These are phyloP conservation scores for Chlamydotis undulata DNA, from an alignment of 2,113 vertebrate genomes.

Conservation along the genomic window DNA sequence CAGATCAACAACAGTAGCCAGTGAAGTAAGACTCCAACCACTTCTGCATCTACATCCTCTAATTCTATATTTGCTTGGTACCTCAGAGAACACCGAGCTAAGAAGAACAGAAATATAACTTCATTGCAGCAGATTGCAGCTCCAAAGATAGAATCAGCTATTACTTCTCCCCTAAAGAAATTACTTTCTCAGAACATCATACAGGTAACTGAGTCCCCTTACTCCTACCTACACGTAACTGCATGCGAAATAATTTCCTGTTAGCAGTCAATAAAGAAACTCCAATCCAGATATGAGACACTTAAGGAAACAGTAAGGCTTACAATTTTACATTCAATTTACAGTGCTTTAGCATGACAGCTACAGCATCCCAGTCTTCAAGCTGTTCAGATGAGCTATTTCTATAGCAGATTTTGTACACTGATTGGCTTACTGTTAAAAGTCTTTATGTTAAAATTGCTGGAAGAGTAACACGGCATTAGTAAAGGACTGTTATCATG, in stretches of 20 bases:
- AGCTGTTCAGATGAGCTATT: background rate
- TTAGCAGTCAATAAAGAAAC: background rate
- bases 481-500: background rate
- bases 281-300: background rate
- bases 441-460: background rate
- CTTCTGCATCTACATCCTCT: background rate
- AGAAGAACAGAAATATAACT: background rate
- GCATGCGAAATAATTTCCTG: background rate
- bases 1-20: background rate
- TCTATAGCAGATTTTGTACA: background rate
- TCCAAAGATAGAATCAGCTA: background rate
- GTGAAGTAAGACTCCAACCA: background rate
- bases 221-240: background rate
- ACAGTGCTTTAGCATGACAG: background rate
- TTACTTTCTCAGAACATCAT: background rate
- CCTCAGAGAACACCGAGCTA: background rate
- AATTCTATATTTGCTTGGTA: background rate
- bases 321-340: background rate
- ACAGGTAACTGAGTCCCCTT: background rate
- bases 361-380: background rate
- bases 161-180: background rate
- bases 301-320: background rate
- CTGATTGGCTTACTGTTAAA: background rate
- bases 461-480: background rate
- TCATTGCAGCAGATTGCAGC: background rate